Percentiles rank a stretch among this genome's conserved stretches.
Conservation (phyloP, 2,888 invertebrate species). For the Brenthis daphne region DNA sequence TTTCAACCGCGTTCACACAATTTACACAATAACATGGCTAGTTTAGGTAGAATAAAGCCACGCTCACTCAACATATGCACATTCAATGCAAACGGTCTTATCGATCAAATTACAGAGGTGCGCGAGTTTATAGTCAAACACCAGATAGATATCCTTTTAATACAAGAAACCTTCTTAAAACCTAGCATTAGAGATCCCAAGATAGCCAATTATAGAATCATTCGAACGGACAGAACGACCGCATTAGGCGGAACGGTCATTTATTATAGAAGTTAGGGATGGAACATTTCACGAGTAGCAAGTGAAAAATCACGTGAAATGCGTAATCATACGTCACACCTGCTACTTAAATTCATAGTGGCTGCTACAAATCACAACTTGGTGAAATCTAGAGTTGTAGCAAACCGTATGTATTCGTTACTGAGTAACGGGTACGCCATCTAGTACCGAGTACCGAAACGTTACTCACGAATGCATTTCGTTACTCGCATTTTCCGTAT, state of each 20-base stretch:
- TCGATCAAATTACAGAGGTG: neutral
- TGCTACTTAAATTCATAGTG: too few relatives aligned
- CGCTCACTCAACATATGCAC: neutral
- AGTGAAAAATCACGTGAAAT: too few relatives aligned
- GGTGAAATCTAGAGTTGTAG: too few relatives aligned
- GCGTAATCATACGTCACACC: too few relatives aligned
- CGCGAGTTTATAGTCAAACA: neutral
- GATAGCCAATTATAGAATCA: neutral
- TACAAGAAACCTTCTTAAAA: neutral
- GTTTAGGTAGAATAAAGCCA: neutral
- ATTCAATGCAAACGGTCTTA: neutral
- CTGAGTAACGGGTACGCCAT: too few relatives aligned
- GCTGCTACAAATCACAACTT: too few relatives aligned
- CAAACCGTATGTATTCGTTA: too few relatives aligned
- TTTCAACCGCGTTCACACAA: neutral
- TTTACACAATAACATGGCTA: neutral
- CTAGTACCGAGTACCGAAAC: too few relatives aligned
- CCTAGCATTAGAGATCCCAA: neutral
- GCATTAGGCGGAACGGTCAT: conserved; percentile 8
- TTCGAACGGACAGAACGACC: neutral
- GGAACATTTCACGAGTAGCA: too few relatives aligned
- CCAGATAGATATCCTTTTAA: neutral
- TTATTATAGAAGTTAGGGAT: conserved; percentile 13
- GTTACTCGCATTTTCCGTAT: too few relatives aligned
- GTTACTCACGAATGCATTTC: too few relatives aligned